Evolutionary conservation across 1,140 invertebrate genomes (phyloP).

Genomic region (Zaprionus ghesquierei): DNA sequence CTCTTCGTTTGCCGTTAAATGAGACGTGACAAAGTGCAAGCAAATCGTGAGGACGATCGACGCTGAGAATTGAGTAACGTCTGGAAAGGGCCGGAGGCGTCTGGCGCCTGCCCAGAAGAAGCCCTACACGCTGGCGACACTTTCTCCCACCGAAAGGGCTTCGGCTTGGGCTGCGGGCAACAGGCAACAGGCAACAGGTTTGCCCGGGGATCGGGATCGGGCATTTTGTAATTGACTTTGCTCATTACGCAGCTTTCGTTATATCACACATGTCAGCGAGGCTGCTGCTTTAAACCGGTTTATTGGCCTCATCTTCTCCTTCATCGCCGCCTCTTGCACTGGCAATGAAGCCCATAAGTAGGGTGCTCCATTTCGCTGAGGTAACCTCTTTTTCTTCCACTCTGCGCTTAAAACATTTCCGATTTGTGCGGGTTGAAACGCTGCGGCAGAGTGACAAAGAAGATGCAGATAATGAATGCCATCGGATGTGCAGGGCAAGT

Average conservation of each 20-base stretch:
- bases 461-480: background rate
- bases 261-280: constrained; percentile 59
- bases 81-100: constrained; percentile 8
- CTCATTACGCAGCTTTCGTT: constrained; percentile 70
- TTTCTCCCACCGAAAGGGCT: constrained; percentile 69
- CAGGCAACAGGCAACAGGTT: constrained; percentile 70
- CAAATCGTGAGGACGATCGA: constrained; percentile 43
- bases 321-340: constrained; percentile 45
- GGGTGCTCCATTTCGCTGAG: constrained; percentile 72
- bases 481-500: background rate
- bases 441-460: background rate
- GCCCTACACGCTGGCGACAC: constrained; percentile 51
- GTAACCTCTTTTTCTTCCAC: constrained; percentile 67
- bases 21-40: constrained; percentile 74
- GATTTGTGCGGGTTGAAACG: constrained; percentile 2
- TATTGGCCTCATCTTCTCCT: constrained; percentile 39
- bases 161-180: constrained; percentile 45
- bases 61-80: constrained; percentile 1
- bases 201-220: constrained; percentile 20
- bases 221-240: constrained; percentile 60
- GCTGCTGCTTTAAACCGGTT: constrained; percentile 45
- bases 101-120: constrained; percentile 60
- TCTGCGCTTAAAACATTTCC: constrained; percentile 19
- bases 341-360: constrained; percentile 72
- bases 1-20: constrained; percentile 53